These are phyloP conservation scores for Thaumatotibia leucotreta DNA, from an alignment of 1,140 invertebrate species.

Conservation along the genomic window DNA sequence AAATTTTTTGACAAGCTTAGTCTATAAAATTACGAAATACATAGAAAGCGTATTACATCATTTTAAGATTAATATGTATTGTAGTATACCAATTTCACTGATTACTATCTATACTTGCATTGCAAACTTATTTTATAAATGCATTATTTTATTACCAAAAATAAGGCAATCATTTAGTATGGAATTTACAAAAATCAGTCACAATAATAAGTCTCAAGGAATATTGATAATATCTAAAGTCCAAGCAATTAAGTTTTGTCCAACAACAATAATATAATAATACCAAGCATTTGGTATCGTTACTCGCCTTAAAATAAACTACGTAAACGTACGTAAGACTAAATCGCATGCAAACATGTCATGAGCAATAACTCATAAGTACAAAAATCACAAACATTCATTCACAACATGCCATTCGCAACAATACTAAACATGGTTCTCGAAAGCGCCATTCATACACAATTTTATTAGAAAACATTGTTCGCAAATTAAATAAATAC, in stretches of 20 bases:
- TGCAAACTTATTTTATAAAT: neutral
- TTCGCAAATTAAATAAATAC: slow-evolving; percentile 8
- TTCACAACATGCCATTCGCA: slow-evolving; percentile 21
- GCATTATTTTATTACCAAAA: neutral
- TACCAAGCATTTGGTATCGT: slow-evolving; percentile 8
- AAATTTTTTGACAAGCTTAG: no score
- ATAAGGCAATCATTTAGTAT: neutral
- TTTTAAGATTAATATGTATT: no score
- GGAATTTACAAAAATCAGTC: slow-evolving; percentile 4
- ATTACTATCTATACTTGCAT: neutral
- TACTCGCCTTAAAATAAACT: slow-evolving; percentile 1
- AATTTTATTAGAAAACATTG: neutral
- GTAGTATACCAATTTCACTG: no score
- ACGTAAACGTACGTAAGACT: slow-evolving; percentile 1
- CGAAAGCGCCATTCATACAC: neutral
- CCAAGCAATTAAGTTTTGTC: slow-evolving; percentile 4
- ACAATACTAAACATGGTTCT: neutral
- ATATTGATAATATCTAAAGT: neutral
- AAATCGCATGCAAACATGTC: neutral
- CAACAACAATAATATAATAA: neutral
- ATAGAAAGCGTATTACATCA: neutral
- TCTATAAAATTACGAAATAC: no score
- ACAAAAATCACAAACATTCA: slow-evolving; percentile 55
- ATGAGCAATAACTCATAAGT: slow-evolving; percentile 62
- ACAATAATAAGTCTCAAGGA: neutral